phyloP scores from a whole-genome alignment of 2,113 vertebrate genomes.

The Tupaia tana region DNA sequence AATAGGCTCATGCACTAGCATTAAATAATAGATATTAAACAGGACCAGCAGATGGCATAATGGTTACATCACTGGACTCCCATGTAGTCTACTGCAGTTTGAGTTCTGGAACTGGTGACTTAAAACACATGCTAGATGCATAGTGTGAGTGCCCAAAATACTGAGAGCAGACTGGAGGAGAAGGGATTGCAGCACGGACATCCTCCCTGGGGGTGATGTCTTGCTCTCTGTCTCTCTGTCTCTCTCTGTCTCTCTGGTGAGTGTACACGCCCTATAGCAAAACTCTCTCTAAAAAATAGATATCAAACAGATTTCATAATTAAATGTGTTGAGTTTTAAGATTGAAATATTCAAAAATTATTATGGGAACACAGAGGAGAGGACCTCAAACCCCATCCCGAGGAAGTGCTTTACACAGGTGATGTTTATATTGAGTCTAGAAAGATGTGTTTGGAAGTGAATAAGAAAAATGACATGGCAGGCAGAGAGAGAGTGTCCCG shows the following conservation, averaged over 20 bases:
- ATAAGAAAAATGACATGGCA: not conserved
- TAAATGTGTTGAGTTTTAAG: conserved; percentile 20
- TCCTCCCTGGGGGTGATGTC: no score
- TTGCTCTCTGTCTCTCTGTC: no score
- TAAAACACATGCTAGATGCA: no score
- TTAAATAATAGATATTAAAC: not conserved
- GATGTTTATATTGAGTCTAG: not conserved
- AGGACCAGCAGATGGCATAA: no score
- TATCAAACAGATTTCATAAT: not conserved
- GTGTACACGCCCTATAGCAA: no score
- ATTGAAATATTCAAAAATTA: not conserved
- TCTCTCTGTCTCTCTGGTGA: no score
- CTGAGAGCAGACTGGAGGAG: no score
- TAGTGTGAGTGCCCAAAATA: no score
- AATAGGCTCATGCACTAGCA: not conserved
- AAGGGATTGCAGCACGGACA: no score
- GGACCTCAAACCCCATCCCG: not conserved
- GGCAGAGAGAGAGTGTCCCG: not conserved
- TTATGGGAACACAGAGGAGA: not conserved
- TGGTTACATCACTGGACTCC: no score
- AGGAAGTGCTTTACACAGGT: not conserved
- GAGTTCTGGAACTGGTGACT: no score
- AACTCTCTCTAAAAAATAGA: not conserved
- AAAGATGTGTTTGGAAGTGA: not conserved
- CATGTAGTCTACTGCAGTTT: no score